Base-by-base conservation (phyloP, 2,888 invertebrate species). In the Mactromeris polynyma region DNA sequence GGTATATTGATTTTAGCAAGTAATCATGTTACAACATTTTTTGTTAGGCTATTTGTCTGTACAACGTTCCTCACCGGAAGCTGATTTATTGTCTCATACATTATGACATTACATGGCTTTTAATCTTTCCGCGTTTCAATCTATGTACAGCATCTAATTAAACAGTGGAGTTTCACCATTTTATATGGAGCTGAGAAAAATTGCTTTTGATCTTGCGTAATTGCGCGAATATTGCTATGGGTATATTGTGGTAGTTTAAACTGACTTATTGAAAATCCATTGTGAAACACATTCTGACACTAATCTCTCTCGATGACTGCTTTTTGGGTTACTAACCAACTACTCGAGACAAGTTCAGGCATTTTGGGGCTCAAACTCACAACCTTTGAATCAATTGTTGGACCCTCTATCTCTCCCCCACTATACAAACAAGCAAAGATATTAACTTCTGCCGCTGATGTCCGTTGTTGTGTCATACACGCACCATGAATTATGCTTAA, bases 161-260 rank as follows among this genome's bases (percentile, higher is more conserved):
- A 26, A 46, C 46, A 64, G n/a, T 26, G n/a, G 58, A 21, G 11
- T 64, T 26, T 64, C 11, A 9, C 26, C 58, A 64, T 64, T 64
- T 9, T 64, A 64, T n/a, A 26, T n/a, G 26, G 6, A 0, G 58
- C 46, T 46, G 14, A 3, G n/a, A 26, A 26, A 26, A 64, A n/a
- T 64, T 64, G n/a, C 58, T 64, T 64, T 64, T 64, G 58, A 64
- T 64, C 58, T 26, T 64, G 58, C 26, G 21, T 64, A 64, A 64
- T 64, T 64, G 26, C 26, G n/a, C 58, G 26, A 64, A 64, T 64
- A 64, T 9, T 64, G 58, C n/a, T 4, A 64, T n/a, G 46, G 1
- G 46, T 46, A 17, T 14, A 1, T 2, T 46, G 46, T 14, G 46
- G 6, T 7, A 9, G 46, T 11, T 46, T 46, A 17, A 46, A n/a